Conservation (phyloP, 2,797 vertebrate genomes). For the Ispidina picta region DNA sequence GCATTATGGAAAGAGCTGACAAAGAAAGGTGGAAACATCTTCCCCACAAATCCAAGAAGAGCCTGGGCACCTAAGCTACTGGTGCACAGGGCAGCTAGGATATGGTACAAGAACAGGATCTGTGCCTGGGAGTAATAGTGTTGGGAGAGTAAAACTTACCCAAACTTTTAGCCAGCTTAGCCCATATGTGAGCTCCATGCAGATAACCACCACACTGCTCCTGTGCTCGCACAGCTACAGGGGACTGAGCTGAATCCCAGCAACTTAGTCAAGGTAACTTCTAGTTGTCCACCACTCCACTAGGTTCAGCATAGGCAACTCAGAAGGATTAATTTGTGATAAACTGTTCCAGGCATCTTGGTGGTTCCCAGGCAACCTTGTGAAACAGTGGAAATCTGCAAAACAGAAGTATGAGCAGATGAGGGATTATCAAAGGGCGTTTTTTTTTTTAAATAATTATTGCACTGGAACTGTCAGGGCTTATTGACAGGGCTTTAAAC, state of each 20-base stretch:
- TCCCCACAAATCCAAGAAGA: neutral
- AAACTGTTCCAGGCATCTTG: neutral
- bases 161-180: neutral
- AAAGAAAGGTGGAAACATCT: neutral
- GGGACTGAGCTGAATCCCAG: neutral
- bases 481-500: too few relatives aligned
- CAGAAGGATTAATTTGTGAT: neutral
- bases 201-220: neutral
- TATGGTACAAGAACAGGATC: neutral
- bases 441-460: neutral
- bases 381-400: neutral
- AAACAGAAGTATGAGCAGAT: neutral
- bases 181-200: neutral
- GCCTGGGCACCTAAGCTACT: neutral
- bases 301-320: neutral
- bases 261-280: accelerated
- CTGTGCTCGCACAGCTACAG: neutral
- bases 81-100: neutral
- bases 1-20: neutral
- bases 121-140: neutral
- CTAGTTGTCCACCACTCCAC: neutral
- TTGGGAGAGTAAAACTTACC: neutral
- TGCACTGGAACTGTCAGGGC: too few relatives aligned
- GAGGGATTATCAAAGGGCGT: neutral
- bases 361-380: neutral